Conservation (phyloP, 2,797 vertebrate species). For the Smutsia gigantea region DNA sequence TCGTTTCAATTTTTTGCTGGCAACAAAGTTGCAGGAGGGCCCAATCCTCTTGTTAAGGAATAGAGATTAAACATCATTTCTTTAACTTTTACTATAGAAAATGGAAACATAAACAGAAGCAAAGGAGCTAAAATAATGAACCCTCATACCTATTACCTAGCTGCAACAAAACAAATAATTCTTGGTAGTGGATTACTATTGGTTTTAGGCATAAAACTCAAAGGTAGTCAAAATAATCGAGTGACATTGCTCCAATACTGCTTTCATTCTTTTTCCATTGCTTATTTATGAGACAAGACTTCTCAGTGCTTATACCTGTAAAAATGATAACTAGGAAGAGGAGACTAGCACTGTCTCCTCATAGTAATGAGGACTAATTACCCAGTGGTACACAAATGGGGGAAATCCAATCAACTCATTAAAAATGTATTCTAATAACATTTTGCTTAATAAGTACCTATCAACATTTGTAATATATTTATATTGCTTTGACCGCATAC, state of each 20-base stretch:
- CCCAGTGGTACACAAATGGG: background rate
- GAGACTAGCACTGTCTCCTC: background rate
- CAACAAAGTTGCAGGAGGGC: background rate
- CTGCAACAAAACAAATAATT: conserved; percentile 26
- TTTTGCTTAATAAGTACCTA: background rate
- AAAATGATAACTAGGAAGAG: background rate
- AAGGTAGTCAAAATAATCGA: background rate
- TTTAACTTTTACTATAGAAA: conserved; percentile 13
- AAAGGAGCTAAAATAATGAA: background rate
- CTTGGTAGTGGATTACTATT: background rate
- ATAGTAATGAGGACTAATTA: background rate
- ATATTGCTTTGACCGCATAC: background rate
- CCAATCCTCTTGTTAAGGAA: background rate
- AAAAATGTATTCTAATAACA: background rate
- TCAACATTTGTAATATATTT: background rate
- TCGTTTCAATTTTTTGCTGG: background rate
- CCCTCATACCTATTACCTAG: background rate
- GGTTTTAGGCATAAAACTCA: background rate
- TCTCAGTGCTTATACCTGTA: background rate
- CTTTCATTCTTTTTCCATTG: background rate
- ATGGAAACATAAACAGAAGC: conserved; percentile 6
- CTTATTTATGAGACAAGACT: background rate
- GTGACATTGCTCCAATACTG: background rate
- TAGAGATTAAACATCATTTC: background rate
- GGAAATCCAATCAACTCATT: background rate